These are phyloP conservation scores for Brachyptera risi DNA, from an alignment of 2,888 invertebrate genomes.

Conservation along the genomic window DNA sequence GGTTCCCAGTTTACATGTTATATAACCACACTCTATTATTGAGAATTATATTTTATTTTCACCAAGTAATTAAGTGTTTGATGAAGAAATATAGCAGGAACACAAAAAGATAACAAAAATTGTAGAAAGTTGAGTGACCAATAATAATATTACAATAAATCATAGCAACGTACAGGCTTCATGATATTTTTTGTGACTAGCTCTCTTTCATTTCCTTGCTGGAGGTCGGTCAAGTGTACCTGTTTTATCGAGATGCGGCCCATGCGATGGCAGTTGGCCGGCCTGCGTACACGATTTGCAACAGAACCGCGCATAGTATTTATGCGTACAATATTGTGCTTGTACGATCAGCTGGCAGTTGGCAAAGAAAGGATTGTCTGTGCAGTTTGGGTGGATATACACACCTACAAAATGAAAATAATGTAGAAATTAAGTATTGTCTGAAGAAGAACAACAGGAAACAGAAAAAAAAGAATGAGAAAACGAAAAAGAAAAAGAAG, in stretches of 20 bases:
- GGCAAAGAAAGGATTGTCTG: conserved; percentile 83
- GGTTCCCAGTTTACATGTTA: too few relatives aligned
- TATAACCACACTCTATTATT: too few relatives aligned
- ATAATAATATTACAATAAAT: not conserved
- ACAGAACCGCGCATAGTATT: conserved; percentile 85
- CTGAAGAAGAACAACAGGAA: not conserved
- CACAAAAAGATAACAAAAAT: not conserved
- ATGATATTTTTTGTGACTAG: conserved; percentile 5
- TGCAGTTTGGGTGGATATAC: conserved; percentile 73
- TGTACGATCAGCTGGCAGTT: conserved; percentile 84
- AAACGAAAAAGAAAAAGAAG: not conserved
- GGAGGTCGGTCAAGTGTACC: conserved; percentile 20
- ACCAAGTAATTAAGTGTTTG: too few relatives aligned
- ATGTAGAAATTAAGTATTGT: too few relatives aligned
- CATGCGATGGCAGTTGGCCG: conserved; percentile 61
- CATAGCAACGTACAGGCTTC: not conserved
- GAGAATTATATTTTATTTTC: too few relatives aligned
- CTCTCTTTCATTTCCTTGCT: conserved; percentile 28
- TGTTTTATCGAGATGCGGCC: conserved; percentile 45
- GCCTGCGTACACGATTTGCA: conserved; percentile 89
- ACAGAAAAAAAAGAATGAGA: not conserved
- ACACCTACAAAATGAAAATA: conserved; percentile 53
- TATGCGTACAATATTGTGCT: conserved; percentile 79
- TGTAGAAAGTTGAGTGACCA: not conserved
- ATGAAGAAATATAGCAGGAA: not conserved